Conservation (phyloP, 1,140 invertebrate genomes). For the Daktulosphaira vitifoliae region DNA sequence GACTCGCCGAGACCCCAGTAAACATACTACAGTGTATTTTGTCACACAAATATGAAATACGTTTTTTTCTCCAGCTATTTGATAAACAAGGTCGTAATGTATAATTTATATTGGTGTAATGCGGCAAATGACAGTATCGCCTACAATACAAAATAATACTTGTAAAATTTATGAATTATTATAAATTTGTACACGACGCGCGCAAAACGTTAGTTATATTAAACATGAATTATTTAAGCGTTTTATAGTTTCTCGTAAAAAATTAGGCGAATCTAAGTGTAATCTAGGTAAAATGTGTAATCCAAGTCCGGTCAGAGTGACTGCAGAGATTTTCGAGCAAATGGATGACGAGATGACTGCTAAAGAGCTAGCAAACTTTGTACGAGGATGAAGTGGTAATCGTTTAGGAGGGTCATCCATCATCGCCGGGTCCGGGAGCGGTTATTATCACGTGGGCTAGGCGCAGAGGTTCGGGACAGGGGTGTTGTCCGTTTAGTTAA, state of each 20-base stretch:
- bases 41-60: no score
- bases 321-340: neutral
- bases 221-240: no score
- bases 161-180: no score
- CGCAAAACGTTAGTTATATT: no score
- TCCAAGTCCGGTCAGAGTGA: neutral
- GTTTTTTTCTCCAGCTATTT: no score
- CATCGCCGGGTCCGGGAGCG: constrained; percentile 12
- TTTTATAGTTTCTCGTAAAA: no score
- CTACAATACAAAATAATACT: constrained; percentile 16
- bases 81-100: no score
- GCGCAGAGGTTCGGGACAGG: neutral
- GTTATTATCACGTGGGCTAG: neutral
- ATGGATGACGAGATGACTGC: no score
- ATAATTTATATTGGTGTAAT: no score
- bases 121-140: neutral
- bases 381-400: constrained; percentile 19
- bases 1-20: neutral
- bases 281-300: no score
- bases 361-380: constrained; percentile 19
- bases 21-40: no score
- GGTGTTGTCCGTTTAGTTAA: constrained; percentile 32
- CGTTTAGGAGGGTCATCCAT: constrained; percentile 33
- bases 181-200: neutral
- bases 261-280: no score